A percentile compares a stretch with the other conserved stretches of the same genome.
These are phyloP conservation scores for Siphonodentalium dalli DNA, from an alignment of 2,888 invertebrate genomes.

Conservation along the genomic window DNA sequence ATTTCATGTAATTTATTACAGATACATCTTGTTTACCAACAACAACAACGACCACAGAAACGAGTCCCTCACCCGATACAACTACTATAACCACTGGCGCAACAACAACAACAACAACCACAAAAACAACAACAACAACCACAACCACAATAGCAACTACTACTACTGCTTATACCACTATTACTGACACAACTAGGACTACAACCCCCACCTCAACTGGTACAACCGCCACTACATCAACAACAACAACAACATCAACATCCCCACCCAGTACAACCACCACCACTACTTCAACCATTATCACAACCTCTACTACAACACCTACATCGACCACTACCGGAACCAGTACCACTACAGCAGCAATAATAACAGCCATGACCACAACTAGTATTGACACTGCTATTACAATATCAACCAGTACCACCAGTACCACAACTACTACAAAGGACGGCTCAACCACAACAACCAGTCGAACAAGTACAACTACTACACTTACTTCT, in stretches of 20 bases:
- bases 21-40: too few relatives aligned
- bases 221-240: conserved; percentile 8
- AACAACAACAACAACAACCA: conserved; percentile 10
- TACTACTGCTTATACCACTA: conserved; percentile 10
- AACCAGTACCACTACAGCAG: conserved; percentile 11
- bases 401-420: conserved; percentile 13
- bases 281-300: conserved; percentile 11
- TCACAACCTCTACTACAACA: conserved; percentile 9
- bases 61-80: too few relatives aligned
- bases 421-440: conserved; percentile 13
- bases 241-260: conserved; percentile 8
- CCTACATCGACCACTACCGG: conserved; percentile 10
- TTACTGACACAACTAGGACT: conserved; percentile 3
- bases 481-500: conserved; percentile 8
- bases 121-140: conserved; percentile 11
- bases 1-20: too few relatives aligned
- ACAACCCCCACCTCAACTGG: conserved; percentile 6
- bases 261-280: conserved; percentile 9
- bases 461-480: neutral
- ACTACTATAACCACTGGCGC: conserved; percentile 4
- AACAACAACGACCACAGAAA: too few relatives aligned
- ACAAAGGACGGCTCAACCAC: conserved; percentile 6
- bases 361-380: conserved; percentile 4
- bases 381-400: conserved; percentile 8
- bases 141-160: conserved; percentile 14